Base-by-base conservation (phyloP, 2,113 vertebrate genomes). In the Syngnathus scovelli region DNA sequence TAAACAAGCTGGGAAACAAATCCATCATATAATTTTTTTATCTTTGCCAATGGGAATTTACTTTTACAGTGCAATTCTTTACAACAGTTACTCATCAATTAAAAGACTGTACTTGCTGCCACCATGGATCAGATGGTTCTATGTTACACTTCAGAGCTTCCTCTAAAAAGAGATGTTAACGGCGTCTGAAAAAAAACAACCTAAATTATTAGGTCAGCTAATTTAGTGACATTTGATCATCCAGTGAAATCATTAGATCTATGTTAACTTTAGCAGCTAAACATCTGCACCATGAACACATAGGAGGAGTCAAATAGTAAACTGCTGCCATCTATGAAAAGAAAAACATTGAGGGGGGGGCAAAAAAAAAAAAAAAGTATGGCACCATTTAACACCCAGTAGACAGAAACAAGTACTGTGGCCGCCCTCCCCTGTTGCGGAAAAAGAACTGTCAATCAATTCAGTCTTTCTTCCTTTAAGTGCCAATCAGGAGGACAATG, bases 51-150 rank as follows among this genome's bases (percentile, higher is more conserved):
- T 89, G 86, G 84, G 89, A 91, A 90, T 90, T 81, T 78, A 88
- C 82, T 89, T 89, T 85, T 87, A 92, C 91, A 92, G 90, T 91
- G 91, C 88, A 91, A 89, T 90, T 90, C 85, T 90, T 92, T 90
- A 91, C 90, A 90, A 91, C 89, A 90, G 83, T 88, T 81, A 91
- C 80, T 88, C 73, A 86, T n/a, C 39, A 62, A 46, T 87, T 88
- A 87, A 88, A 89, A 90, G 86, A 89, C 85, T 82, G 41, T 81
- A 89, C 84, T 78, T 89, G 89, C 85, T 90, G 86, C 89, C 89
- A 87, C 87, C 89, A 89, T 78, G 74, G 82, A 87, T 87, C 88
- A 74, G 81, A 90, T 85, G 83, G 46, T 13, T 80, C 77, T 85
- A 90, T 79, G 86, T 90, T 90, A 92, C 85, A 92, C 75, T 78